These are phyloP conservation scores for Brachionus asplanchnoidis DNA, from an alignment of 1,140 invertebrate species.

Conservation along the genomic window DNA sequence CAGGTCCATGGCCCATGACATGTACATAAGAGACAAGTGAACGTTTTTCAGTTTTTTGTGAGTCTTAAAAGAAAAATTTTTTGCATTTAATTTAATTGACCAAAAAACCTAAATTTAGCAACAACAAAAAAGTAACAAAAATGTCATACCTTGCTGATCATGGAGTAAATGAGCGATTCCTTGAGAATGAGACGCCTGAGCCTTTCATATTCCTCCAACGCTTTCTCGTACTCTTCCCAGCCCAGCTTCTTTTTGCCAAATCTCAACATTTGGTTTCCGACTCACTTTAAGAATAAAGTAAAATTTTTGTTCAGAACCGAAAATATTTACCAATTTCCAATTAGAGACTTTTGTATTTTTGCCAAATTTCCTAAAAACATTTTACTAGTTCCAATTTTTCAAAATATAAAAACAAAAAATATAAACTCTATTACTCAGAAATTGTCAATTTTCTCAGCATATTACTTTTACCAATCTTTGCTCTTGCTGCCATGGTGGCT, in stretches of 20 bases:
- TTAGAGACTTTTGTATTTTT: neutral
- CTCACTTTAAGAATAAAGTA: neutral
- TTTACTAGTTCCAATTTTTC: neutral
- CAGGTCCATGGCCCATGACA: no score
- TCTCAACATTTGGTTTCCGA: neutral
- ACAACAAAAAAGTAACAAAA: no score
- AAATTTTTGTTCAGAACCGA: neutral
- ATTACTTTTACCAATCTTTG: neutral
- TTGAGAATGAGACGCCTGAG: no score
- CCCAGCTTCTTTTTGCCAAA: neutral
- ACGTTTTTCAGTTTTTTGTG: no score
- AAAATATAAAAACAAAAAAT: neutral
- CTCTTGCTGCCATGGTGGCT: neutral
- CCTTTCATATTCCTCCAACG: no score
- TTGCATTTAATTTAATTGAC: no score
- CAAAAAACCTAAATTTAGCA: no score
- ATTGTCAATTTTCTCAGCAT: neutral
- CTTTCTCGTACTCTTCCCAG: no score
- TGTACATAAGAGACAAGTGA: no score
- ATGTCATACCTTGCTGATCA: no score
- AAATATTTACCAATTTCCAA: neutral
- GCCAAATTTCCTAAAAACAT: neutral
- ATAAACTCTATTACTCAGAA: neutral
- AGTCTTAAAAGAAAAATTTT: no score
- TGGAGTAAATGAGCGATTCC: no score